Evolutionary conservation across 2,888 invertebrate species (phyloP).

Genomic region (Lepetodrilus schrolli): DNA sequence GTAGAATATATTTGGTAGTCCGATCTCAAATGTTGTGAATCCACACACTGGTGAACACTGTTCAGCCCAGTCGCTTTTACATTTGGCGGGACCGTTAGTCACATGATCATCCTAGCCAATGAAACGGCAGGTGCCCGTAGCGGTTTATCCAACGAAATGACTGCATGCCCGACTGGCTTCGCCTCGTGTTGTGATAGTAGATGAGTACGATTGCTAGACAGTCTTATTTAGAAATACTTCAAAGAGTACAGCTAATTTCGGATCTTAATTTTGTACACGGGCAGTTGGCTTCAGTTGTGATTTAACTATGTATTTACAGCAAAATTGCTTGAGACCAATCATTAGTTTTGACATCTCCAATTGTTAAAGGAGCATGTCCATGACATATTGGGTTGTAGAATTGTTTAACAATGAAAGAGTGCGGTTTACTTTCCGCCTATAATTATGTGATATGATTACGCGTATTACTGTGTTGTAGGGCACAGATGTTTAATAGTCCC

Average conservation of each 20-base stretch:
- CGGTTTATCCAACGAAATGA: conserved; percentile 10
- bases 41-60: conserved; percentile 32
- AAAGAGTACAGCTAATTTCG: conserved; percentile 25
- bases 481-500: neutral
- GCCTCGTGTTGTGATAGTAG: neutral
- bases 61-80: conserved; percentile 49
- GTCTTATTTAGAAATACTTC: conserved; percentile 15
- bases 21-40: neutral
- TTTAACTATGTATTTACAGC: conserved; percentile 21
- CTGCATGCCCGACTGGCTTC: conserved; percentile 7
- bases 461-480: no score
- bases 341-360: conserved; percentile 7
- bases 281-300: conserved; percentile 7
- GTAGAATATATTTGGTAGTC: neutral
- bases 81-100: conserved; percentile 69
- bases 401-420: no score
- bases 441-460: no score
- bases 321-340: conserved; percentile 3
- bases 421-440: no score
- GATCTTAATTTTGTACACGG: conserved; percentile 1
- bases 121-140: conserved; percentile 36
- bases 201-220: conserved; percentile 25
- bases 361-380: neutral
- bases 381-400: neutral
- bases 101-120: conserved; percentile 61